These are phyloP conservation scores for Cryptoprocta ferox DNA, from an alignment of 2,797 vertebrate species.

Conservation along the genomic window DNA sequence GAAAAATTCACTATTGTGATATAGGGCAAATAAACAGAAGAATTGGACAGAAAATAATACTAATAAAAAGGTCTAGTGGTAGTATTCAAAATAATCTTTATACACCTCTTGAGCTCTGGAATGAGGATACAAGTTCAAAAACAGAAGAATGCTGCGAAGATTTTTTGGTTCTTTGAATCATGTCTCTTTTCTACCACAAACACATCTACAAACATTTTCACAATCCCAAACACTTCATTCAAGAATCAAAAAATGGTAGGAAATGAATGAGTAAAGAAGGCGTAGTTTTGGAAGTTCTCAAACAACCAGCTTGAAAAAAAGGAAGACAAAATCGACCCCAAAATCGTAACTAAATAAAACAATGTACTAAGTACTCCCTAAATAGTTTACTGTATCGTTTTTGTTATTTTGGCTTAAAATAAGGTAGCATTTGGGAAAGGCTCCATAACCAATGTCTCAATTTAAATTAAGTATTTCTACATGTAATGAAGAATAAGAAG, in stretches of 20 bases:
- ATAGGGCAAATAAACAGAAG: background rate
- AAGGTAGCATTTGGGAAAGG: background rate
- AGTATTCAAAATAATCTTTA: background rate
- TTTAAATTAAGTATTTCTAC: background rate
- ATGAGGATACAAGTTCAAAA: background rate
- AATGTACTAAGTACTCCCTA: background rate
- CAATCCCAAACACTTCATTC: conserved; percentile 46
- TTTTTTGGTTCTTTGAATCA: background rate
- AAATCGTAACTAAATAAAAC: conserved; percentile 41
- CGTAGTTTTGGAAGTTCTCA: background rate
- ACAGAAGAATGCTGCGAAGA: background rate
- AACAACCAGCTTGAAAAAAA: background rate
- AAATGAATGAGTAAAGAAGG: background rate
- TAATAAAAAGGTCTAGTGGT: background rate
- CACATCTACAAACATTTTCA: conserved; percentile 24
- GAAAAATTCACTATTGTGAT: background rate
- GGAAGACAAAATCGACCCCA: background rate
- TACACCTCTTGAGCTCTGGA: background rate
- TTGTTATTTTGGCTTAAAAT: conserved; percentile 13
- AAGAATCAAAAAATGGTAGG: background rate
- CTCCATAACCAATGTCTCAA: background rate
- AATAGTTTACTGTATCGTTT: background rate
- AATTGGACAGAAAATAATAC: background rate
- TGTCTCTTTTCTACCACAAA: conserved; percentile 22
- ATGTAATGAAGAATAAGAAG: background rate